phyloP scores from a whole-genome alignment of 2,888 invertebrate genomes.

The Drosophila rellima region DNA sequence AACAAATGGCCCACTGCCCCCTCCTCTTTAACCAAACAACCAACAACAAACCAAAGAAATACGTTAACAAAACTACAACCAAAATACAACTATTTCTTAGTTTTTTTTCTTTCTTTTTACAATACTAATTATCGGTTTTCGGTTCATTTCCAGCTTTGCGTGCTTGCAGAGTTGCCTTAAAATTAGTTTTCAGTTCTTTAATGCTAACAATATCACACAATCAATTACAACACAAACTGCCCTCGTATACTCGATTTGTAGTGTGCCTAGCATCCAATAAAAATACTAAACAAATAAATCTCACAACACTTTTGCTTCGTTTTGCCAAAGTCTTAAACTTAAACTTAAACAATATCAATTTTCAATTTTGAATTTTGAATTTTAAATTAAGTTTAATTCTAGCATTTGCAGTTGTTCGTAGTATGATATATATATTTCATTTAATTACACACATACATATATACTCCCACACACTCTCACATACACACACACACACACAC shows the following conservation, averaged over 20 bases:
- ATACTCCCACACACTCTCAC: slow-evolving; percentile 29
- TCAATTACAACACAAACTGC: slow-evolving; percentile 15
- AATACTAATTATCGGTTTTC: slow-evolving; percentile 10
- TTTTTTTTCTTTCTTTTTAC: slow-evolving; percentile 8
- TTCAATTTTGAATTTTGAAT: slow-evolving; percentile 23
- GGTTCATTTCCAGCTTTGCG: slow-evolving; percentile 25
- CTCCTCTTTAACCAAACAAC: slow-evolving; percentile 5
- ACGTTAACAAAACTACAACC: slow-evolving; percentile 47
- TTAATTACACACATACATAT: slow-evolving; percentile 29
- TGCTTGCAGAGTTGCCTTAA: slow-evolving; percentile 23
- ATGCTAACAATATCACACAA: slow-evolving; percentile 21
- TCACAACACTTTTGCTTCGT: slow-evolving; percentile 51
- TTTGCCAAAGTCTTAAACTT: slow-evolving; percentile 44
- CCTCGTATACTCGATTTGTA: slow-evolving; percentile 25
- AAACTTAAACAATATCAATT: too few relatives aligned
- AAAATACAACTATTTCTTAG: slow-evolving; percentile 25
- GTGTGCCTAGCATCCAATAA: slow-evolving; percentile 23
- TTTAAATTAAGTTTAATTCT: slow-evolving; percentile 26
- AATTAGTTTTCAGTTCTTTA: neutral
- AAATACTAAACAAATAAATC: neutral
- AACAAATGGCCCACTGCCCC: slow-evolving; percentile 24
- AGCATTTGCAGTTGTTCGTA: slow-evolving; percentile 49
- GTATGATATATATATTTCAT: slow-evolving; percentile 43
- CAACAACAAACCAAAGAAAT: slow-evolving; percentile 41
- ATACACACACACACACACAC: slow-evolving; percentile 19